Conservation (phyloP, 2,797 vertebrate species). For the Phataginus tricuspis region DNA sequence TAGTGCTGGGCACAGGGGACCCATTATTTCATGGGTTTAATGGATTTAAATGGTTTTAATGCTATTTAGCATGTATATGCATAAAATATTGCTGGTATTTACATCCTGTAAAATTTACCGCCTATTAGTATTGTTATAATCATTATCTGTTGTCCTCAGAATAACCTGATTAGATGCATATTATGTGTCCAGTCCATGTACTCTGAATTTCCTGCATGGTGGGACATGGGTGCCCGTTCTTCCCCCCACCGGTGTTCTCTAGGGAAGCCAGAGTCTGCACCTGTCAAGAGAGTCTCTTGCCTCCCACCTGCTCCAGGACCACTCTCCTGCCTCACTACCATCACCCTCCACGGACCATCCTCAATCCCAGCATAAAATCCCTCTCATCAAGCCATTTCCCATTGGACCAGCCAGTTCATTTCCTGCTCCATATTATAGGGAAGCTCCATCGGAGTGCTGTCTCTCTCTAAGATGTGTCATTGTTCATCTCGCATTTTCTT, state of each 20-base stretch:
- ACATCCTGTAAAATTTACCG: not conserved
- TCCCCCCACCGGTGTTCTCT: not conserved
- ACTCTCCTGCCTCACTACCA: not conserved
- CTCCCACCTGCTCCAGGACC: not conserved
- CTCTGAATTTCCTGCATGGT: not conserved
- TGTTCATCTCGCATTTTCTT: not conserved
- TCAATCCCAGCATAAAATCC: too few species aligned
- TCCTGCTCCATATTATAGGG: not conserved
- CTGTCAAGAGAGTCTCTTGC: not conserved
- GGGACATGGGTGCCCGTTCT: fast-evolving
- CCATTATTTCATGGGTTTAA: not conserved
- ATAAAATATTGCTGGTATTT: not conserved
- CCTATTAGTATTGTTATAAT: not conserved
- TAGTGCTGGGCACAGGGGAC: fast-evolving
- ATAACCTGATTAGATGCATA: not conserved
- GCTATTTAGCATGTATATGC: not conserved
- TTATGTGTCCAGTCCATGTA: not conserved
- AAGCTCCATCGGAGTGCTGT: not conserved
- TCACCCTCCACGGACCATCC: fast-evolving
- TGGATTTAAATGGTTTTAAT: not conserved
- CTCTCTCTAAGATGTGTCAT: not conserved
- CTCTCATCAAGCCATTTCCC: not conserved
- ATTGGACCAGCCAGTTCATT: not conserved
- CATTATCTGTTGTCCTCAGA: not conserved
- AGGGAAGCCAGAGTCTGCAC: fast-evolving